Evolutionary conservation across 2,797 vertebrate genomes (phyloP), one percentile per base, ranked within the genome.

Genomic region (Acanthornis magna): DNA sequence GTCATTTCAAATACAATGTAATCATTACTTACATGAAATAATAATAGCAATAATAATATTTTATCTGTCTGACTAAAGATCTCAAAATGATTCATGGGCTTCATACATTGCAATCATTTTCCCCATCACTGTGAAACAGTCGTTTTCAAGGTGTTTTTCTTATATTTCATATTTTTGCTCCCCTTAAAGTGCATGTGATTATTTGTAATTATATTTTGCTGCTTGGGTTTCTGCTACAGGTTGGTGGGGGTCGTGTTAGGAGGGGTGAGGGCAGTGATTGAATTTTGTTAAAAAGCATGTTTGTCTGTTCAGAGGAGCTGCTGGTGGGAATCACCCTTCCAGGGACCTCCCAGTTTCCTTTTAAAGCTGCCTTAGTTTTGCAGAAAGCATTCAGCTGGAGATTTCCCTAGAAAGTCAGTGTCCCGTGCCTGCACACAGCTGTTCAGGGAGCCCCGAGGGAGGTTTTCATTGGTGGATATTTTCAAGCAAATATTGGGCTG

Each of bases 11-110:
- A 95, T 76, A 53, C 58, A 91, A 79, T 40, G 5, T 66, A 66
- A 63, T 74, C 74, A 92, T 89, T 92, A 90, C 72, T 22, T 80
- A 85, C 29, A 65, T 55, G 62, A 74, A 94, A 80, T 89, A 89
- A 48, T 38, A 51, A 82, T 85, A 87, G 27, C 11, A 60, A 88
- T 61, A 92, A 73, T 79, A 89, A 48, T 82, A 83, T 85, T 94
- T 95, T 76, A 43, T 63, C 65, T 55, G 55, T 92, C 70, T 84
- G 73, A 55, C 53, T 71, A 38, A 78, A 82, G 53, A 90, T 81
- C 67, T 86, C 63, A 76, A 30, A 90, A 81, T 81, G 23, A 66
- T 79, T 88, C 25, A 29, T 45, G 38, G 60, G 11, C 42, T 66
- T 92, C 30, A 38, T 47, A 42, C 62, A 42, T 9, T 50, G 53